Conservation (phyloP, 2,113 vertebrate species). For the Petaurus breviceps region DNA sequence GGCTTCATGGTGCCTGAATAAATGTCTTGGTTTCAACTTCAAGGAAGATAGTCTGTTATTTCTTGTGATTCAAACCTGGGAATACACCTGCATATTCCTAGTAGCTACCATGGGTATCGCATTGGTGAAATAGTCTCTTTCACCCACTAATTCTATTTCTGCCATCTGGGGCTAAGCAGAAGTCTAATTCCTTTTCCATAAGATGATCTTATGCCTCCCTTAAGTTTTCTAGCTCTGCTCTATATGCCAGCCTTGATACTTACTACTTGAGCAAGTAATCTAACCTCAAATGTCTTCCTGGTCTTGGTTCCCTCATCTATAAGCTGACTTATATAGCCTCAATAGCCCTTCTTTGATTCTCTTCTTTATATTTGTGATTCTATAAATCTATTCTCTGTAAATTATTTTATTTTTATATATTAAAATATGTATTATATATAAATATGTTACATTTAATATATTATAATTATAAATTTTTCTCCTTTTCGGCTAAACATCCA, state of each 20-base stretch:
- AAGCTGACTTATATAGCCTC: not conserved
- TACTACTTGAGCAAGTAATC: not conserved
- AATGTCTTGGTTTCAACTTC: too few species aligned
- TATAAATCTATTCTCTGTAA: not conserved
- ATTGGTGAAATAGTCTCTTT: not conserved
- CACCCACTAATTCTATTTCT: not conserved
- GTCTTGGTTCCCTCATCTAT: not conserved
- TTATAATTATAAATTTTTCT: not conserved
- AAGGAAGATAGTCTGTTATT: too few species aligned
- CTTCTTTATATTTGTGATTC: not conserved
- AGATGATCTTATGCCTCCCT: not conserved
- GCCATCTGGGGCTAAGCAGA: not conserved
- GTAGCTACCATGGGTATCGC: too few species aligned
- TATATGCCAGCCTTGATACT: not conserved
- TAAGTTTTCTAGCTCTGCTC: not conserved
- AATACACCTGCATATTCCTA: too few species aligned
- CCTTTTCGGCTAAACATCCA: not conserved
- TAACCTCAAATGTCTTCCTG: not conserved
- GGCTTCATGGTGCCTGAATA: too few species aligned
- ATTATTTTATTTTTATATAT: too few species aligned
- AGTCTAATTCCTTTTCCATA: not conserved
- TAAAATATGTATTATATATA: too few species aligned
- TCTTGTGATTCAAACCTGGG: too few species aligned
- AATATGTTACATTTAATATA: too few species aligned
- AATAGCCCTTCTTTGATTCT: not conserved